Evolutionary conservation across 2,888 invertebrate genomes (phyloP).

Genomic region (Rhingia campestris): DNA sequence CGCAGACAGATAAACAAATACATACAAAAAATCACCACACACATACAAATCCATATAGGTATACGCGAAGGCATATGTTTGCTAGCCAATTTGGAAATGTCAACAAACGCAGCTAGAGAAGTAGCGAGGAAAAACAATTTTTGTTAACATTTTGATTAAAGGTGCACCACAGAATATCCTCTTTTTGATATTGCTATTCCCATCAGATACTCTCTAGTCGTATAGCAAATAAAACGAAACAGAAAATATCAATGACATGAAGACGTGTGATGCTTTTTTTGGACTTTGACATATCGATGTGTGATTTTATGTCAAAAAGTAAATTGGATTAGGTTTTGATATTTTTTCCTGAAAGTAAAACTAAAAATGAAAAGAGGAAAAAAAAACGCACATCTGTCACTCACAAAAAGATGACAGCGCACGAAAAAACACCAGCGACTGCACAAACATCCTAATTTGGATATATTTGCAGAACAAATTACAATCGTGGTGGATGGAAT

Average conservation of each 20-base stretch:
- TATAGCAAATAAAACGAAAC: slow-evolving; percentile 43
- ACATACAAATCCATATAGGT: slow-evolving; percentile 7
- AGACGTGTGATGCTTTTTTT: slow-evolving; percentile 3
- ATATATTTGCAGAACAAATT: slow-evolving; percentile 81
- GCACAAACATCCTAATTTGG: slow-evolving; percentile 76
- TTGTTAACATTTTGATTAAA: slow-evolving; percentile 78
- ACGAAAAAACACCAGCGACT: slow-evolving; percentile 12
- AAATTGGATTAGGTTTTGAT: slow-evolving; percentile 50
- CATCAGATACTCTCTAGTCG: slow-evolving; percentile 36
- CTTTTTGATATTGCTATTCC: slow-evolving; percentile 69
- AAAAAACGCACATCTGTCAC: slow-evolving; percentile 44
- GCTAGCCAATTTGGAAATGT: slow-evolving; percentile 77
- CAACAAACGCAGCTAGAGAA: slow-evolving; percentile 67
- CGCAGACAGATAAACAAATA: slow-evolving; percentile 61
- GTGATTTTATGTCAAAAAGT: slow-evolving; percentile 45
- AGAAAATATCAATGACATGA: slow-evolving; percentile 66
- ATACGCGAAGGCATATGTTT: slow-evolving; percentile 68
- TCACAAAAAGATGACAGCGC: slow-evolving; percentile 3
- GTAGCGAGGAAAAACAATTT: slow-evolving; percentile 55
- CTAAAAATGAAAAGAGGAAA: not conserved
- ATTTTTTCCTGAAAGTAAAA: not conserved
- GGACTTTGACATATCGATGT: slow-evolving; percentile 47
- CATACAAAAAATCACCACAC: slow-evolving; percentile 5
- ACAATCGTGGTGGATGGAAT: slow-evolving; percentile 79
- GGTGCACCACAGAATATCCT: slow-evolving; percentile 68